These are phyloP conservation scores for Macaca nemestrina DNA, from an alignment of 2,113 vertebrate genomes.

Conservation along the genomic window DNA sequence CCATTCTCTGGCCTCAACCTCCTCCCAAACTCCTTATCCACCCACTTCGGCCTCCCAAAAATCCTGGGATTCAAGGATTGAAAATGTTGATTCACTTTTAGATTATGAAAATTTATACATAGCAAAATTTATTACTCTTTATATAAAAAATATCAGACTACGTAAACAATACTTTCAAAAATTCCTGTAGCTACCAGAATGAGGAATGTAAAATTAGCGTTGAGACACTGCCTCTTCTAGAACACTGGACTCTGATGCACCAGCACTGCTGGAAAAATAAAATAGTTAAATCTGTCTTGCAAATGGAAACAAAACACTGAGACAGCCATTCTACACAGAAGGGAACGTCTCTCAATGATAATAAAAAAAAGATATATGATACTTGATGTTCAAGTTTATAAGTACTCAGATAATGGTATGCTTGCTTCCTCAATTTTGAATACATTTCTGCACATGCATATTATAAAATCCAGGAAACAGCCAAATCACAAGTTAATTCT, in stretches of 20 bases:
- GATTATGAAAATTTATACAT: conserved; percentile 99
- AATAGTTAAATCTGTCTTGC: conserved; percentile 89
- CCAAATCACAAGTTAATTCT: conserved; percentile 78
- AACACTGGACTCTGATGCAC: conserved; percentile 93
- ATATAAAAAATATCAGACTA: conserved; percentile 94
- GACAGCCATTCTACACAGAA: conserved; percentile 87
- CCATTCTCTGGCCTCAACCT: too few species aligned
- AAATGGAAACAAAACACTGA: conserved; percentile 92
- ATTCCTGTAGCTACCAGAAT: conserved; percentile 88
- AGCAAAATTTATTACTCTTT: conserved; percentile 96
- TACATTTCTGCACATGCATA: conserved; percentile 75
- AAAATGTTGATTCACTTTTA: conserved; percentile 96
- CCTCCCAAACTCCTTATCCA: too few species aligned
- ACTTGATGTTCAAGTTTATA: conserved; percentile 78
- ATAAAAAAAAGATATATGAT: conserved; percentile 77
- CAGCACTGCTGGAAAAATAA: conserved; percentile 76
- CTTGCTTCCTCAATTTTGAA: conserved; percentile 81
- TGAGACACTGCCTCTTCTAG: conserved; percentile 91
- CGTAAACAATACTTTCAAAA: conserved; percentile 88
- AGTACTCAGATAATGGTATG: conserved; percentile 82
- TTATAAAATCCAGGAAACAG: conserved; percentile 85
- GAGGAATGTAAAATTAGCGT: conserved; percentile 89
- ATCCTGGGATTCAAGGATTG: conserved; percentile 74
- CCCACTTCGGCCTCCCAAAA: too few species aligned
- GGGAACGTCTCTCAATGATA: conserved; percentile 78